phyloP scores from a whole-genome alignment of 2,888 invertebrate species.

The Lycophotia porphyrea region DNA sequence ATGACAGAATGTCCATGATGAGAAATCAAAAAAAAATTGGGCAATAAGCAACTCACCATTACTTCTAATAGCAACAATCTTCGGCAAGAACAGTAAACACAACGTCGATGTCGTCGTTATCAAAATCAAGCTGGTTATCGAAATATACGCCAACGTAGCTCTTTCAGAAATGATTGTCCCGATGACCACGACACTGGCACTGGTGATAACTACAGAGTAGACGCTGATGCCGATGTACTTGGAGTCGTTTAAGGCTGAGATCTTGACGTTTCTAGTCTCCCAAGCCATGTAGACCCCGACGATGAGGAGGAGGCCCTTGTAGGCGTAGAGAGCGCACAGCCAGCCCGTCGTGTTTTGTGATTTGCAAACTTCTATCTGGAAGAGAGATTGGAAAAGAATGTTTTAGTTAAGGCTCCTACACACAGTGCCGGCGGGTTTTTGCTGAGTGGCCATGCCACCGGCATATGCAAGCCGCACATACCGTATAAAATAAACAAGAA shows the following conservation, averaged over 20 bases:
- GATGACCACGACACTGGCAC: constrained; percentile 95
- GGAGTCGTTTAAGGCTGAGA: constrained; percentile 97
- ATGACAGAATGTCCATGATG: background rate
- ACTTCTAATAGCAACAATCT: constrained; percentile 93
- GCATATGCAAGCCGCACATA: no score
- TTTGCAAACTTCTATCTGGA: constrained; percentile 96
- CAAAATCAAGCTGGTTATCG: constrained; percentile 95
- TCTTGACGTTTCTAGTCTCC: constrained; percentile 98
- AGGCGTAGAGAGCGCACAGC: constrained; percentile 97
- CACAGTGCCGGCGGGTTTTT: no score
- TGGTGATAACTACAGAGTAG: constrained; percentile 97
- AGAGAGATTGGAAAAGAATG: constrained; percentile 57
- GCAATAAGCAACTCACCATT: constrained; percentile 85
- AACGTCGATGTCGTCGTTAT: constrained; percentile 96
- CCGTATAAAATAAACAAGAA: no score
- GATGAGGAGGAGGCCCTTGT: constrained; percentile 96
- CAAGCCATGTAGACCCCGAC: constrained; percentile 99
- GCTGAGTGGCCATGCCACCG: no score
- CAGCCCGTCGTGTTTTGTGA: constrained; percentile 97
- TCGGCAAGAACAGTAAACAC: constrained; percentile 96
- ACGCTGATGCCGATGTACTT: constrained; percentile 98
- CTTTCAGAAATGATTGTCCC: constrained; percentile 96
- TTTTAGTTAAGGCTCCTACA: no score
- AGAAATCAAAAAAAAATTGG: background rate
- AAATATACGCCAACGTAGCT: constrained; percentile 94